Base-by-base conservation (phyloP, 2,113 vertebrate genomes). In the Microtus ochrogaster region DNA sequence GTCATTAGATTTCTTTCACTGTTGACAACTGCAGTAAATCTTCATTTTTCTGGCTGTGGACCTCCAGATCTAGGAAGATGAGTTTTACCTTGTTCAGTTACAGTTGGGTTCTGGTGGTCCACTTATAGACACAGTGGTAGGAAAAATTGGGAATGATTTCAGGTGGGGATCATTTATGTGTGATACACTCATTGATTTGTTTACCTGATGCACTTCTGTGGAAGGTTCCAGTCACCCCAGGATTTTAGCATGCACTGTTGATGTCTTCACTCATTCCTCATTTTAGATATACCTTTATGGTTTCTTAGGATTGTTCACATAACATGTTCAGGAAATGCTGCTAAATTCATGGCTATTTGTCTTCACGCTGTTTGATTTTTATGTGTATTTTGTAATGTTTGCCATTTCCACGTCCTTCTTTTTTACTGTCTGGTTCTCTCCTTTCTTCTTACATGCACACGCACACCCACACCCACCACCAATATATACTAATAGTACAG, bases 401-500 rank as follows among this genome's bases (percentile, higher is more conserved):
- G 82, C 63, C 61, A 90, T 94, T 96, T 96, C 30, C 21, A 33
- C 63, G 36, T 82, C 52, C 12, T 90, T 28, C 19, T 4, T 16
- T 16, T 95, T 88, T 85, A 47, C 33, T 84, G 52, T 26, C 72
- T 55, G 2, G 66, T 87, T 14, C 30, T 78, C 12, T 58, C 39
- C 66, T 93, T 66, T 52, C 7, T 44, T 36, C 47, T 44, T 92
- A 66, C 30, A 83, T 17, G 28, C 68, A 90, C 28, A 55, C 39
- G 11, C 28, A n/a, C 92, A 49, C 36, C 83, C 33, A 55, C n/a
- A 30, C 41, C 17, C 93, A 47, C 52, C 58, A 9, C 94, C 41
- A 91, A 10, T 96, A 52, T 91, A 70, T 95, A 91, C 49, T 96
- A 90, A 95, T 96, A 49, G 44, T 70, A 65, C 66, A 92, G 66